Percentiles rank a stretch among this genome's conserved stretches.
These are phyloP conservation scores for Myathropa florea DNA, from an alignment of 2,888 invertebrate species.

Conservation along the genomic window DNA sequence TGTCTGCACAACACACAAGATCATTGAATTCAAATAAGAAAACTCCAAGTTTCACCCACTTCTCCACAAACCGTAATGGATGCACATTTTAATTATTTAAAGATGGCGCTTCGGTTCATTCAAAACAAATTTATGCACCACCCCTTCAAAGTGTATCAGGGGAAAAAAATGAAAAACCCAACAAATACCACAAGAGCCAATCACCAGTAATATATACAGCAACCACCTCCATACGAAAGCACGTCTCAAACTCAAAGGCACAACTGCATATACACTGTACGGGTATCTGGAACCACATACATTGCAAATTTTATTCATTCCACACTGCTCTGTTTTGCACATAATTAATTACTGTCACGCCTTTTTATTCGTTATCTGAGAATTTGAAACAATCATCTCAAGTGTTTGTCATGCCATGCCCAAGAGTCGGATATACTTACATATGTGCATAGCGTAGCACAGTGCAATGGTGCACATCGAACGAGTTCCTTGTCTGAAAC, in stretches of 20 bases:
- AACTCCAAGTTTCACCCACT: background rate
- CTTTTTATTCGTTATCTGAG: slow-evolving; percentile 76
- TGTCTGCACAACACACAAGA: too few species aligned
- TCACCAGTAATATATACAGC: slow-evolving; percentile 8
- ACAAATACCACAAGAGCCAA: slow-evolving; percentile 59
- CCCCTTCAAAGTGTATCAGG: slow-evolving; percentile 53
- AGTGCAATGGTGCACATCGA: background rate
- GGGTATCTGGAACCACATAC: slow-evolving; percentile 60
- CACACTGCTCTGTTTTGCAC: slow-evolving; percentile 71
- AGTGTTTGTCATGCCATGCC: slow-evolving; percentile 73
- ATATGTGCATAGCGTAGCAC: background rate
- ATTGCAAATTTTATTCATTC: slow-evolving; percentile 65
- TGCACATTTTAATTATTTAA: slow-evolving; percentile 60
- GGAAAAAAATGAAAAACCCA: slow-evolving; percentile 13
- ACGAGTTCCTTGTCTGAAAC: background rate
- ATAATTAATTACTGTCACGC: slow-evolving; percentile 82
- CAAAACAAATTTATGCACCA: slow-evolving; percentile 67
- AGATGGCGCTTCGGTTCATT: slow-evolving; percentile 67
- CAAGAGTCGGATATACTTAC: background rate
- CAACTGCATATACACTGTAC: slow-evolving; percentile 5
- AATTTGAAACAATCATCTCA: slow-evolving; percentile 79
- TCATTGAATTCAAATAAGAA: too few species aligned
- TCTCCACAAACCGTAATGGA: slow-evolving; percentile 17
- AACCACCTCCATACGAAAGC: slow-evolving; percentile 9
- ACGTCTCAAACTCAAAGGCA: slow-evolving; percentile 9